Conservation (phyloP, 2,113 vertebrate species). For the Mormoops blainvillei region DNA sequence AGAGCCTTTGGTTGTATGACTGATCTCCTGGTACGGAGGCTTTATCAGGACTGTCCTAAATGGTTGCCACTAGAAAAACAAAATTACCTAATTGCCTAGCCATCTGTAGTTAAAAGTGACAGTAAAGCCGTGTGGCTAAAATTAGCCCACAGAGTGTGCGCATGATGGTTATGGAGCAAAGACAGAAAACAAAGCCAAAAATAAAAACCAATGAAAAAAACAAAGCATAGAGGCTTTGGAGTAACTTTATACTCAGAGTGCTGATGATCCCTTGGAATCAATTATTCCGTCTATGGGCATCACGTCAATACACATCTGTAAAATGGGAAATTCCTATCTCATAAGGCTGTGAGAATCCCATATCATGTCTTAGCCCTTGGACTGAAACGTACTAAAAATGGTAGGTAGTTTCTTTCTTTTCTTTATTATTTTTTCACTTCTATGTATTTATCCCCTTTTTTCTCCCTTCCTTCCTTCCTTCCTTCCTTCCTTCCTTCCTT, state of each 20-base stretch:
- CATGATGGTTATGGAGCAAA: not conserved
- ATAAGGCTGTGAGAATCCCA: not conserved
- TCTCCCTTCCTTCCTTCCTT: rapidly evolving
- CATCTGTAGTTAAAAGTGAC: constrained; percentile 24
- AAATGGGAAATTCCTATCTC: not conserved
- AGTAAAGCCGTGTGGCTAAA: constrained; percentile 25
- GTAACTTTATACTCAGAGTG: not conserved
- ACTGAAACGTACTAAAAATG: not conserved
- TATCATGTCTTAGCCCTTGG: not conserved
- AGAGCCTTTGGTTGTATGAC: not conserved
- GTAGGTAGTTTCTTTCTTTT: not conserved
- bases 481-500: no score
- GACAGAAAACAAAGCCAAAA: constrained; percentile 1
- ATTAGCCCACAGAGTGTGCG: not conserved
- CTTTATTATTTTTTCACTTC: not conserved
- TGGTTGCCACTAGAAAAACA: constrained; percentile 22
- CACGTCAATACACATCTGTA: not conserved
- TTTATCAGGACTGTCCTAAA: constrained; percentile 9
- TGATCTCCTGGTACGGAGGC: not conserved
- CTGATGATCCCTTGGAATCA: not conserved
- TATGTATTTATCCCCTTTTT: not conserved
- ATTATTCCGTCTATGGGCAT: not conserved
- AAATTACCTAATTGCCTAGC: constrained; percentile 44
- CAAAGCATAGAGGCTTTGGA: not conserved
- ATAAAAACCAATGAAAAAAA: not conserved